phyloP scores from a whole-genome alignment of 2,888 invertebrate genomes.

The Glyphotaelius pellucidus region DNA sequence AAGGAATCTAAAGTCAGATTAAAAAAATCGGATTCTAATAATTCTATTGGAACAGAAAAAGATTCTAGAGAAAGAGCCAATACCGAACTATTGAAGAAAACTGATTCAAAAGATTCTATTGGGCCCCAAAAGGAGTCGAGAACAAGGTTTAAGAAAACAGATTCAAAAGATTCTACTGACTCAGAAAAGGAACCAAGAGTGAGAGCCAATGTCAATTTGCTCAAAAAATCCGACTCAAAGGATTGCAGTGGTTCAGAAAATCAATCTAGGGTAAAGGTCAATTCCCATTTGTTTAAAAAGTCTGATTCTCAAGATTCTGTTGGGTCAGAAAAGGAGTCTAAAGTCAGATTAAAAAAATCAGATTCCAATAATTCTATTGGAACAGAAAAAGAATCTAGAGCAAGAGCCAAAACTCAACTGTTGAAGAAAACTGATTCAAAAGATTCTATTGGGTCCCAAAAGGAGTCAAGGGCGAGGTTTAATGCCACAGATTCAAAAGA shows the following conservation, averaged over 20 bases:
- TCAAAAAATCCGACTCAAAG: background rate
- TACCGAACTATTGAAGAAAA: background rate
- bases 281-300: background rate
- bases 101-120: background rate
- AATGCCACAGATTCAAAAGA: background rate
- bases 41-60: background rate
- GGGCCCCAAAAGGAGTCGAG: background rate
- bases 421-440: conserved; percentile 6
- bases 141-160: background rate
- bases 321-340: background rate
- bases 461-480: background rate
- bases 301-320: background rate
- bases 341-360: background rate
- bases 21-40: background rate
- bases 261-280: background rate
- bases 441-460: background rate
- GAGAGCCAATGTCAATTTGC: background rate
- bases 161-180: background rate
- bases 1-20: background rate
- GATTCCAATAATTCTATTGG: background rate
- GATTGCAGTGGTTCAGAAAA: background rate
- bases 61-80: background rate
- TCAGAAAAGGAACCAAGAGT: background rate
- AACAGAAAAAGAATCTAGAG: background rate
- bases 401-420: background rate